Base-by-base conservation (phyloP, 2,797 vertebrate genomes). In the Meda fulgida region DNA sequence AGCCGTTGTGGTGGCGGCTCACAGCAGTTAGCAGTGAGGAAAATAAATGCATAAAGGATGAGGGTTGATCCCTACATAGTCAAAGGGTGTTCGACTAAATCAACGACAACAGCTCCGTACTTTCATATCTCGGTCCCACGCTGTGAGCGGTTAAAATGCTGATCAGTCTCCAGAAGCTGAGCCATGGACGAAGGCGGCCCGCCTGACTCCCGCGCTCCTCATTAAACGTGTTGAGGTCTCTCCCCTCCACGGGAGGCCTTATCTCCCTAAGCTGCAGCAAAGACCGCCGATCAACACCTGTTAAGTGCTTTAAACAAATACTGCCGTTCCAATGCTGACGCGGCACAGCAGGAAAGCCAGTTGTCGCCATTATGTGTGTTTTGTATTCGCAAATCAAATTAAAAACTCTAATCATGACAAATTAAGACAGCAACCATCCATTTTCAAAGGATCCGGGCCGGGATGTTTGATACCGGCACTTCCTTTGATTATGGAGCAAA, bases 71-170 rank as follows among this genome's bases (percentile, higher is more conserved):
- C 91, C 89, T 83, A 89, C 89, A 93, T 89, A 91, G 51, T 84
- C 90, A 88, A 89, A 90, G 88, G 89, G 91, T 92, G 93, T 91
- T 94, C 90, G 92, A 90, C 89, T 89, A 95, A 95, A 96, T 94
- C 93, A 95, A 96, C 95, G 93, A 95, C 95, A 95, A 94, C 93
- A 86, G 86, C 94, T 93, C 91, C 92, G 91, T 26, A 93, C 94
- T 95, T 92, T 93, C 95, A 94, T 95, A 96, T 94, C 95, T 95
- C 92, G 92, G 91, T 94, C 91, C 93, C 96, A 93, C 70, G 95
- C 96, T 97, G 96, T 95, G 96, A 95, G 92, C 93, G 95, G 96
- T 96, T 95, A 97, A 96, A 94, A 96, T 96, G 94, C 95, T 95
- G 95, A 92, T 91, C 90, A 82, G 87, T 90, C 93, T 87, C 91